phyloP scores from a whole-genome alignment of 1,140 invertebrate genomes.

The Penaeus chinensis region DNA sequence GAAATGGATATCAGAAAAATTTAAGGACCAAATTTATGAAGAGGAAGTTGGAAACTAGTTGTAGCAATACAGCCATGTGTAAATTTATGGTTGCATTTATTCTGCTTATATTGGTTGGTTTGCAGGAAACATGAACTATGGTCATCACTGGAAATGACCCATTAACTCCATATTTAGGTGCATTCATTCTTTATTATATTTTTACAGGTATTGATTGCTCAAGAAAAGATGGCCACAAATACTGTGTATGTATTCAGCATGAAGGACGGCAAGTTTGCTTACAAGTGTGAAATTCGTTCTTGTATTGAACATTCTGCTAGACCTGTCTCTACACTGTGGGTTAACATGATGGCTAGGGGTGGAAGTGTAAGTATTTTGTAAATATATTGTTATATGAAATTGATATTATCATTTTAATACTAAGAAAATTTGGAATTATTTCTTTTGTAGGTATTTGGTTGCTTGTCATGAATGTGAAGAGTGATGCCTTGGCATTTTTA shows the following conservation, averaged over 20 bases:
- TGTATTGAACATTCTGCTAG: slow-evolving; percentile 93
- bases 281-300: slow-evolving; percentile 96
- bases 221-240: slow-evolving; percentile 99
- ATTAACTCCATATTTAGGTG: background rate
- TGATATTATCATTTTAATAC: too few relatives aligned
- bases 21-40: too few relatives aligned
- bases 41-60: too few relatives aligned
- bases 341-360: slow-evolving; percentile 98
- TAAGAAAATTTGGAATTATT: too few relatives aligned
- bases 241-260: slow-evolving; percentile 99
- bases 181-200: slow-evolving; percentile 29
- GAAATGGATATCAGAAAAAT: too few relatives aligned
- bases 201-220: slow-evolving; percentile 86
- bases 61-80: too few relatives aligned
- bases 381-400: background rate
- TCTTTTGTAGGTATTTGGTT: too few relatives aligned
- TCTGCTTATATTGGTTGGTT: too few relatives aligned
- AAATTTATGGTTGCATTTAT: too few relatives aligned
- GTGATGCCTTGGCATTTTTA: too few relatives aligned
- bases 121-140: too few relatives aligned
- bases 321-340: slow-evolving; percentile 97
- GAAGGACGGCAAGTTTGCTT: slow-evolving; percentile 98
- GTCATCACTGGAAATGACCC: background rate
- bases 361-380: slow-evolving; percentile 70
- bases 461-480: too few relatives aligned